Base-by-base conservation (phyloP, 2,113 vertebrate species). In the Callorhinus ursinus region DNA sequence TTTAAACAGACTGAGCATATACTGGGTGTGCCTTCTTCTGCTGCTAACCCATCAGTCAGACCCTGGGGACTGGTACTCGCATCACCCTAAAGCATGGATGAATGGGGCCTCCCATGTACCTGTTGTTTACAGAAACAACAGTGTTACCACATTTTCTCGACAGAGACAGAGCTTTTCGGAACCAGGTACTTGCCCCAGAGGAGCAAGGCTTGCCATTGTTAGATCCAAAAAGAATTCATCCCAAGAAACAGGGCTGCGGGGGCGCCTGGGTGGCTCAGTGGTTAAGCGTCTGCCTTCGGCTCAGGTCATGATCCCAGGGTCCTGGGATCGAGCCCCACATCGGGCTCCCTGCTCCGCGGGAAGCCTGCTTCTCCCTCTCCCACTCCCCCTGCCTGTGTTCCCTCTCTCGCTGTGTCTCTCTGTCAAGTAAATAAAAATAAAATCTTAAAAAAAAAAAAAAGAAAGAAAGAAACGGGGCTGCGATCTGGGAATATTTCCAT, bases 401-500 rank as follows among this genome's bases (percentile, higher is more conserved):
- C 36, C 36, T 36, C 36, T 36, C 36, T 36, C 36, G 36, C 36
- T 36, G 36, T 36, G 36, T 36, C 36, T 36, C 36, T 36, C 36
- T 36, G 36, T 36, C 36, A 36, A 36, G 36, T 36, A 36, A 36
- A 36, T 36, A 36, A 36, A 36, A 36, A 36, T 36, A 36, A 36
- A 36, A 36, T 36, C 36, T 36, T 36, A 36, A 36, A 36, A 36
- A 36, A 36, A 36, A n/a, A 36, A 36, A 36, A 36, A 36, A 36
- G 36, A 36, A 36, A 36, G 36, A 36, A 36, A 36, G 36, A 36
- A 36, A 36, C 2, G 26, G 33, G 26, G 3, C 33, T 53, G 53
- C 0, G 5, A 1, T 19, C 59, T 53, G 7, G 26, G 19, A 26
- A 11, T 59, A 9, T 1, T 57, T 16, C 16, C n/a, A 3, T n/a